These are phyloP conservation scores for Drosophila macrospina DNA, from an alignment of 2,888 invertebrate species.

Conservation along the genomic window DNA sequence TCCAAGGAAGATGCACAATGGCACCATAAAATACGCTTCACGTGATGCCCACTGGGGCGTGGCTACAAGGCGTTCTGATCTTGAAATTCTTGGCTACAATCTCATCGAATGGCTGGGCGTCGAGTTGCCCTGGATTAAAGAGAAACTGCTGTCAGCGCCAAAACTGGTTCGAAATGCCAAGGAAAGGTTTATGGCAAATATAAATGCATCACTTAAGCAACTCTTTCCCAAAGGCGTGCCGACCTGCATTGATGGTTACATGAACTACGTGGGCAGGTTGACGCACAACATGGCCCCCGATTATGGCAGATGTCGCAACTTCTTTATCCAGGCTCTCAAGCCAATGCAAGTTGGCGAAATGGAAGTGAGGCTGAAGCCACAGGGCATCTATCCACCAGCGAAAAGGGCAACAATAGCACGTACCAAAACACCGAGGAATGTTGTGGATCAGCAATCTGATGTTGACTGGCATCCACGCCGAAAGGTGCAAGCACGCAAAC, in stretches of 20 bases:
- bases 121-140: slow-evolving; percentile 93
- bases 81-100: slow-evolving; percentile 97
- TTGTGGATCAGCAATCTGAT: too few species aligned
- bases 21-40: slow-evolving; percentile 98
- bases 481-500: too few species aligned
- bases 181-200: slow-evolving; percentile 88
- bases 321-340: slow-evolving; percentile 89
- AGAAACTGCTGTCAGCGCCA: slow-evolving; percentile 83
- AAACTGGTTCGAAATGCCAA: slow-evolving; percentile 89
- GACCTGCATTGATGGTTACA: slow-evolving; percentile 87
- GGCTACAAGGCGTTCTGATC: slow-evolving; percentile 94
- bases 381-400: too few species aligned
- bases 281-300: slow-evolving; percentile 91
- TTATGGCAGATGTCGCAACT: slow-evolving; percentile 89
- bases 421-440: too few species aligned
- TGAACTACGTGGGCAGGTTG: slow-evolving; percentile 89
- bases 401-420: too few species aligned
- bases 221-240: slow-evolving; percentile 84
- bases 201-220: slow-evolving; percentile 67
- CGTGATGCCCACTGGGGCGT: slow-evolving; percentile 97
- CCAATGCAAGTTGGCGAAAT: slow-evolving; percentile 88
- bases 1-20: slow-evolving; percentile 97
- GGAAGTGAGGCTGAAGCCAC: slow-evolving; percentile 69
- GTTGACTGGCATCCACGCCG: too few species aligned
- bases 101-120: slow-evolving; percentile 96